Evolutionary conservation across 1,140 invertebrate species (phyloP), one percentile per base, ranked within the genome.

Genomic region (Adelges cooleyi): DNA sequence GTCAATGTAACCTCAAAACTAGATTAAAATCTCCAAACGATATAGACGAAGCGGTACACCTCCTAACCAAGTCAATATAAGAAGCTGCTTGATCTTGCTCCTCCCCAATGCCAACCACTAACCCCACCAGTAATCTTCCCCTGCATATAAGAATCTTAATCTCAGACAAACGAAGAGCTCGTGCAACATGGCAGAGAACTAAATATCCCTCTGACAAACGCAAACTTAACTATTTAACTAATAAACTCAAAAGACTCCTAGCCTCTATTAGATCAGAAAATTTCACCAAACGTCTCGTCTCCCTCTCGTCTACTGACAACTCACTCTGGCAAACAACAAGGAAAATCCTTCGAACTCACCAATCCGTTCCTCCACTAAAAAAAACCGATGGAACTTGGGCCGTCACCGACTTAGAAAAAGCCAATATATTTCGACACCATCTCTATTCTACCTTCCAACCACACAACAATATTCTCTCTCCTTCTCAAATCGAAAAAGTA

Each of bases 271-370:
- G 11, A 33, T 6, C 5, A 5, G 13, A 33, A 17, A 0, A 25
- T 8, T 51, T n/a, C n/a, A 10, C 22, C 13, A 29, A 25, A 17
- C 8, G 10, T 17, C 15, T 29, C 9, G 10, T 8, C 3, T 29
- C 27, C 25, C 5, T 51, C 11, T 27, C 8, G 3, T 27, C 8
- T 18, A 65, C 22, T 46, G 44, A 67, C 20, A 25, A 49, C 4
- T 62, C 53, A 0, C 20, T 67, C 2, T 67, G 53, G 66, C 0
- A 67, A 62, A 17, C 54, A 17, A 67, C 42, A 17, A 62, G 48
- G 33, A 59, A 67, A 22, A 22, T 67, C 13, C 42, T 62, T 33
- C 3, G 29, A 23, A 15, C 29, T 9, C 9, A 44, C 15, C 10
- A 18, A 40, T 13, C 2, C 17, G 15, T 27, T 15, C 42, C 44